phyloP scores from a whole-genome alignment of 2,797 vertebrate genomes.

The Karalla daura region DNA sequence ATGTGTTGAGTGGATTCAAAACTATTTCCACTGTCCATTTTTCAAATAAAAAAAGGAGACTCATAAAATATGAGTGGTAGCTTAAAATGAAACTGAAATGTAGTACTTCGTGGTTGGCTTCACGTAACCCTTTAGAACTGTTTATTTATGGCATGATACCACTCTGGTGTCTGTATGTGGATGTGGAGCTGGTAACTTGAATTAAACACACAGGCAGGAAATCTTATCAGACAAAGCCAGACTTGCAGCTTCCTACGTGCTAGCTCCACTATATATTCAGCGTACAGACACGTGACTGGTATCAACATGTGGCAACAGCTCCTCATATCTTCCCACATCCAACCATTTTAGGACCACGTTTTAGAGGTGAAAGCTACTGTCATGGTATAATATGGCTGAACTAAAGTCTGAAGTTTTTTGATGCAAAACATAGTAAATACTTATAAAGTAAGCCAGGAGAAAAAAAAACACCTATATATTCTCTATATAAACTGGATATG shows the following conservation, averaged over 20 bases:
- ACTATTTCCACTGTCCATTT: conserved; percentile 18
- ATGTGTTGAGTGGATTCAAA: conserved; percentile 18
- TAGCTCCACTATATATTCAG: not conserved
- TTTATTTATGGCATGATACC: conserved; percentile 5
- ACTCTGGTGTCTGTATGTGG: not conserved
- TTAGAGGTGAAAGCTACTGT: conserved; percentile 34
- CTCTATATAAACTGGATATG: conserved; percentile 57
- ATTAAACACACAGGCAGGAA: conserved; percentile 11
- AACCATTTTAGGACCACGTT: conserved; percentile 32
- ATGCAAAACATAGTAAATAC: conserved; percentile 73
- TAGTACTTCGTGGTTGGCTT: not conserved
- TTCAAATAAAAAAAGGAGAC: conserved; percentile 8
- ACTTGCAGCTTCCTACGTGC: too few relatives aligned
- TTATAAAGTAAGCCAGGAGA: conserved; percentile 72
- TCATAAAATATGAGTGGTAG: conserved; percentile 24
- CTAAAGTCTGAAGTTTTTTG: conserved; percentile 64
- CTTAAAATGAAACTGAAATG: conserved; percentile 28
- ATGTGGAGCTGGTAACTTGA: conserved; percentile 4
- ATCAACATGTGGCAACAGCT: not conserved
- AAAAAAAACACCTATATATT: conserved; percentile 38
- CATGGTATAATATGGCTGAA: conserved; percentile 35
- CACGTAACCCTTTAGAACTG: conserved; percentile 6
- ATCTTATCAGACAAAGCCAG: not conserved
- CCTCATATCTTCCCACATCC: conserved; percentile 7
- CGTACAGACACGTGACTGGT: not conserved